Base-by-base conservation (phyloP, 2,888 invertebrate genomes). In the Coelinius sp. region DNA sequence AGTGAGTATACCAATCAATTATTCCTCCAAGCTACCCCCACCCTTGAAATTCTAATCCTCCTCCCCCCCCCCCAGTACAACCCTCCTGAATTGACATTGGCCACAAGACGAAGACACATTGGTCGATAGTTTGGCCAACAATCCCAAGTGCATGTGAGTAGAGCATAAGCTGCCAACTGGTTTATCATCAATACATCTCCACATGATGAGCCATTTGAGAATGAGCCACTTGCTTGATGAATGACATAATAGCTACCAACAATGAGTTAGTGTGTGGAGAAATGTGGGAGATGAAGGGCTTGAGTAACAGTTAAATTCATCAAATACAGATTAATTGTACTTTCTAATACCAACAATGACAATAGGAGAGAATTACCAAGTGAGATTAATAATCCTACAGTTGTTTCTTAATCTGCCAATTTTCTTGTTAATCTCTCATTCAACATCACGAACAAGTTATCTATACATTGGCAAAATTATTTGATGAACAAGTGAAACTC, bases 391-490 rank as follows among this genome's bases (percentile, higher is more conserved):
- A n/a, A 49, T 65, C 31, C 17, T 49, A 49, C 27, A 65, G 65
- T 65, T 65, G n/a, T 65, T 65, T 49, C 65, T 65, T 49, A 64
- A 41, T 64, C 17, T 59, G 59, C 14, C n/a, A 31, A 59, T 59
- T 49, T 17, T 14, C 20, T 7, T 14, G 17, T 6, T 59, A 59
- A 59, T 31, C 59, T 17, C 31, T 35, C 65, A 46, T 65, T 46
- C 65, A 65, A 27, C 65, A 12, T 35, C 44, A 49, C 31, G 31
- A 25, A 49, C 31, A 3, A 5, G n/a, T 44, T 17, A 17, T 64
- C 38, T 44, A 49, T 46, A 24, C 65, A 24, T 14, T 14, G 22
- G 49, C 46, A 52, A 67, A 52, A 49, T 67, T 52, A 59, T 35
- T 20, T 12, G 20, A 59, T 14, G 31, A 20, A 59, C 31, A 59